Evolutionary conservation across 2,113 vertebrate species (phyloP).

Genomic region (Guaruba guarouba): DNA sequence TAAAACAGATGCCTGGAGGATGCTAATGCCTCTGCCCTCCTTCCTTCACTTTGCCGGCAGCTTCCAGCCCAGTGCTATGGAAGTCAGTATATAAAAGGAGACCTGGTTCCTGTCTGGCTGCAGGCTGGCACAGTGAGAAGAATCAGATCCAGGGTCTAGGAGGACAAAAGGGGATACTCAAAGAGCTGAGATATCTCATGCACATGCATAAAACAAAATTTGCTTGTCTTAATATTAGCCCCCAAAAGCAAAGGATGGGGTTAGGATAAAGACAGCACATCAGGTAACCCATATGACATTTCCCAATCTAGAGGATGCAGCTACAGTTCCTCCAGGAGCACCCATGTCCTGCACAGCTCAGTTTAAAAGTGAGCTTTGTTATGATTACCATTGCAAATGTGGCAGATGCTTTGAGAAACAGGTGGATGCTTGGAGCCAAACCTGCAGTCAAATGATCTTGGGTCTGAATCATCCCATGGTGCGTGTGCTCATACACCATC

Average conservation of each 20-base stretch:
- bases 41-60: not conserved
- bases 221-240: not conserved
- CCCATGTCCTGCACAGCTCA: not conserved
- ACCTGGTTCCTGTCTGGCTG: not conserved
- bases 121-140: not conserved
- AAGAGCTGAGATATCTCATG: not conserved
- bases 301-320: not conserved
- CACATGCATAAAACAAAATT: not conserved
- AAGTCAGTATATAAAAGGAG: not conserved
- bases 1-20: not conserved
- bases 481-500: rapidly evolving
- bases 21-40: not conserved
- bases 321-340: not conserved
- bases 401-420: not conserved
- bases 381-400: not conserved
- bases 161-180: not conserved
- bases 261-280: rapidly evolving
- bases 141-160: not conserved
- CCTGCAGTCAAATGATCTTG: not conserved
- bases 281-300: rapidly evolving
- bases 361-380: not conserved
- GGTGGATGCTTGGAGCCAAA: not conserved
- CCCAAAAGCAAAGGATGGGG: not conserved
- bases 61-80: not conserved
- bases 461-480: rapidly evolving